Evolutionary conservation across 35 echinoderm and acorn worm genomes (phyloP).

Genomic region (Ophioderma brevispina): DNA sequence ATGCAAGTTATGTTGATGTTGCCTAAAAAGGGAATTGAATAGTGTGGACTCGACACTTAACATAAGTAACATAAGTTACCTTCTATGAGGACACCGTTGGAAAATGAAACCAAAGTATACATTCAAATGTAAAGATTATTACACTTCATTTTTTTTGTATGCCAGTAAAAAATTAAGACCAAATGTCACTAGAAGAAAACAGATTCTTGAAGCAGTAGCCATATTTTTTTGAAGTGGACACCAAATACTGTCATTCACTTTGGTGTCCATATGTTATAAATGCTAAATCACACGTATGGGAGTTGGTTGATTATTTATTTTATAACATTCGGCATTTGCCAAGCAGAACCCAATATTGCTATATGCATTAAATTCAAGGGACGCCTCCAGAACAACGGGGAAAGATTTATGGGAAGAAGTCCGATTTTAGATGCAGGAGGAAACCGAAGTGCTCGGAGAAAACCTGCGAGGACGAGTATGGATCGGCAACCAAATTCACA

Average conservation of each 20-base stretch:
- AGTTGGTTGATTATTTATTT: not conserved
- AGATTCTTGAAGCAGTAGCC: not conserved
- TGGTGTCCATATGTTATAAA: not conserved
- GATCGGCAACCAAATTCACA: no score
- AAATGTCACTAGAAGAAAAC: not conserved
- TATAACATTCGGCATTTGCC: no score
- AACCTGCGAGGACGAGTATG: no score
- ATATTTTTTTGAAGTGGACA: not conserved
- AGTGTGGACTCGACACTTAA: not conserved
- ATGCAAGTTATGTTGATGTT: not conserved
- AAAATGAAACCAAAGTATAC: not conserved
- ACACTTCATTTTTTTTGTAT: not conserved
- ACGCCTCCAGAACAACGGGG: no score
- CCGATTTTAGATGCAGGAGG: no score
- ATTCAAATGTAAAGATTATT: not conserved
- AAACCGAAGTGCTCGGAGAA: no score
- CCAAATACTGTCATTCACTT: not conserved
- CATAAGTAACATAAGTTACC: not conserved
- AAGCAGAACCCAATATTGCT: no score
- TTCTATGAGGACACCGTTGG: not conserved
- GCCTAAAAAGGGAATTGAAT: not conserved
- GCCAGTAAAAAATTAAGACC: not conserved
- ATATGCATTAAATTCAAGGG: no score
- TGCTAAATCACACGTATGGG: not conserved
- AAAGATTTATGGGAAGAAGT: no score